phyloP scores from a whole-genome alignment of 2,797 vertebrate species.

The Argya squamiceps region DNA sequence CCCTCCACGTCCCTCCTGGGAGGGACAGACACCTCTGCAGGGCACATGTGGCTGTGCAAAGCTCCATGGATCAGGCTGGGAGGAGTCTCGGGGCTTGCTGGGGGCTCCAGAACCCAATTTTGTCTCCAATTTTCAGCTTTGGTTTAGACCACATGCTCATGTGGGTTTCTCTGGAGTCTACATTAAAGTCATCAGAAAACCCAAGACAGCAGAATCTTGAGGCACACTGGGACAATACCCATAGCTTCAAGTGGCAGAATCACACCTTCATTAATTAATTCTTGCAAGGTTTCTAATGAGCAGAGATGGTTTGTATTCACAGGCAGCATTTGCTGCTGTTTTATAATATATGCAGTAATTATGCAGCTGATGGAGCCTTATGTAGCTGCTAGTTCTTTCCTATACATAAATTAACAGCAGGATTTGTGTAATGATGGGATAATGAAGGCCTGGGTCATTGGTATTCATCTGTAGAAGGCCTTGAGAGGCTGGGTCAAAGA shows the following conservation, averaged over 20 bases:
- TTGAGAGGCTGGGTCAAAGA: conserved; percentile 53
- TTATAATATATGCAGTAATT: conserved; percentile 73
- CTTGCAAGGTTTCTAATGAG: conserved; percentile 33
- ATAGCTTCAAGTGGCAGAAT: neutral
- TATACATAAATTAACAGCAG: conserved; percentile 70
- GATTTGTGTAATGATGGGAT: conserved; percentile 72
- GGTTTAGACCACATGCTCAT: neutral
- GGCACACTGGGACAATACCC: neutral
- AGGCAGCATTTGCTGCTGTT: conserved; percentile 31
- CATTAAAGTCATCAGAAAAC: neutral
- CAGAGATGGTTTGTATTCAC: conserved; percentile 56
- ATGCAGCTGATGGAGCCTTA: conserved; percentile 62
- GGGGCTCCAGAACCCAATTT: neutral
- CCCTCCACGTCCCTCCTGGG: no score
- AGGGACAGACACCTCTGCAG: neutral
- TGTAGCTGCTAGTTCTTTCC: conserved; percentile 56
- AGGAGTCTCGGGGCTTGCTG: accelerated
- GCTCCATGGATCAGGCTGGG: accelerated
- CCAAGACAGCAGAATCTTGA: neutral
- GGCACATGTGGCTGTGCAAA: neutral
- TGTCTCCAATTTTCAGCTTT: neutral
- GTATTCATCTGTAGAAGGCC: conserved; percentile 51
- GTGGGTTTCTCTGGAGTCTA: neutral
- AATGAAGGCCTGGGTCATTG: conserved; percentile 65
- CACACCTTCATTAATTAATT: conserved; percentile 30